Base-by-base conservation (phyloP, 2,888 invertebrate genomes). In the Odontocerum albicorne region DNA sequence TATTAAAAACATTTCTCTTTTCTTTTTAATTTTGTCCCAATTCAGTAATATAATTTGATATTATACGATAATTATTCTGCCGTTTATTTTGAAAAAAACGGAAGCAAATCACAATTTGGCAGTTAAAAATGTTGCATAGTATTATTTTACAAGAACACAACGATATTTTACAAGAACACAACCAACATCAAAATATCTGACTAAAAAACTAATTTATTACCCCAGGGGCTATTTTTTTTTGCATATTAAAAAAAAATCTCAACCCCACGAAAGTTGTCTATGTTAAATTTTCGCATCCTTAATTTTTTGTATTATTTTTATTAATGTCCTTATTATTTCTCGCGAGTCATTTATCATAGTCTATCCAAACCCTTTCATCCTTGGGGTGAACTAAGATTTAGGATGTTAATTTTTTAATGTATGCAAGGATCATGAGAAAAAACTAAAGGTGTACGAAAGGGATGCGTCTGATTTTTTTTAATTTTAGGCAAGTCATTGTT, bases 321-420 rank as follows among this genome's bases (percentile, higher is more conserved):
- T 49, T 59, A 56, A 52, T 56, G 36, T 42, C 27, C 49, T 49
- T 50, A 54, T 56, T 59, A 57, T 59, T 56, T 44, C 36, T 33
- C 19, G n/a, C 33, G n/a, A 20, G 35, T 59, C 59, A 57, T 59
- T 59, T 59, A 59, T 59, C 59, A 59, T 59, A 22, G 21, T 49
- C 31, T 32, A 31, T n/a, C n/a, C n/a, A n/a, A n/a, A 39, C 52
- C 51, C 52, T 49, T 50, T 55, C 15, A 42, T 36, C 38, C 38
- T 35, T 31, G 16, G 22, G 33, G 32, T 27, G n/a, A n/a, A 10
- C n/a, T 20, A 36, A 21, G 51, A 39, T 46, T 31, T 27, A 33
- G 47, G 44, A 60, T 55, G 59, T 59, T 60, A 60, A 60, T 60
- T 60, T 59, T 55, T 57, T 60, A 60, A 60, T 60, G 46, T 60